A percentile compares a stretch with the other conserved stretches of the same genome.
Conservation (phyloP, 2,797 vertebrate genomes). For the Morelia viridis region DNA sequence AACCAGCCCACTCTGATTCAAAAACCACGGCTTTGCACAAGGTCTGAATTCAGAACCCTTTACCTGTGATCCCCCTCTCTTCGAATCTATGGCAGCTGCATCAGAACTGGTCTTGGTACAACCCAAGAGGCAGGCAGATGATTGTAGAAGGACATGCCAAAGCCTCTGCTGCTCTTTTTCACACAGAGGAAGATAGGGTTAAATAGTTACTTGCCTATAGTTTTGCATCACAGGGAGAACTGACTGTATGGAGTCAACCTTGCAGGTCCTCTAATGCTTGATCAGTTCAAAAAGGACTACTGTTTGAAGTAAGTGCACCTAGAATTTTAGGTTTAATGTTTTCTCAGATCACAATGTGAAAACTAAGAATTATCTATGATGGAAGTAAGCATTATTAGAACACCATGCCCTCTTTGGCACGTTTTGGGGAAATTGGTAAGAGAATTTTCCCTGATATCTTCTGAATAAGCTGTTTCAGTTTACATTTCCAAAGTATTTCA, state of each 20-base stretch:
- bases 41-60: not conserved
- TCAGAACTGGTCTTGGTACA: not conserved
- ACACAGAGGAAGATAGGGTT: not conserved
- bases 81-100: not conserved
- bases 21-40: not conserved
- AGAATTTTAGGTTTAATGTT: not conserved
- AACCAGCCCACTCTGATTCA: not conserved
- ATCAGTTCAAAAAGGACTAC: not conserved
- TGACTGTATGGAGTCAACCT: not conserved
- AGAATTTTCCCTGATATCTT: not conserved
- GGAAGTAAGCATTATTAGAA: not conserved
- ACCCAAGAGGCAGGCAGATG: not conserved
- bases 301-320: not conserved
- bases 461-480: not conserved
- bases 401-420: constrained; percentile 15
- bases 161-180: not conserved
- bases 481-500: constrained; percentile 4
- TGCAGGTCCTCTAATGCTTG: not conserved
- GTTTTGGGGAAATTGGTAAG: not conserved
- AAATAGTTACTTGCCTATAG: not conserved
- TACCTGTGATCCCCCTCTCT: not conserved
- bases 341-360: constrained; percentile 8
- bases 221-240: not conserved
- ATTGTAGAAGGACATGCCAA: not conserved
- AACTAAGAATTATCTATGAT: constrained; percentile 6